Base-by-base conservation (phyloP, 2,797 vertebrate species). In the Coracias cyanogaster region DNA sequence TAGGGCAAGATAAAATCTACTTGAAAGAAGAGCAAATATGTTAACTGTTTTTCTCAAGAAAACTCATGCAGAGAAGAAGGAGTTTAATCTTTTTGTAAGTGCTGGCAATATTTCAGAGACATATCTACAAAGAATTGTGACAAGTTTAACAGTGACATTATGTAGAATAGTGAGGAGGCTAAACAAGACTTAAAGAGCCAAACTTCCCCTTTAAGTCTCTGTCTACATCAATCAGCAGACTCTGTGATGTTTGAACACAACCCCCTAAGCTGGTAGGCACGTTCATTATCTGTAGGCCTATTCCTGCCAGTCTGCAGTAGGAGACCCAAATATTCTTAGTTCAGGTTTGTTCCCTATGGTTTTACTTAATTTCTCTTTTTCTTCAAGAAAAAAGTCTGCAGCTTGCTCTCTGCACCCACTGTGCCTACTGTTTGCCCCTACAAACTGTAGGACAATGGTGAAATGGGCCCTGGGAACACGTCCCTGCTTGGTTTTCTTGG, bases 21-120 rank as follows among this genome's bases (percentile, higher is more conserved):
- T 94, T 93, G 62, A 95, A 94, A 91, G 80, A 86, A 96, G 69
- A 93, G 64, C 80, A 96, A 96, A 96, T 95, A 91, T 25, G 77
- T 91, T 96, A 96, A 94, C 80, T 72, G 82, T 43, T 93, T 93
- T 95, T 43, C 79, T 83, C 86, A 82, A 74, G 85, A 83, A 95
- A 94, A 84, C 37, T 61, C 85, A 70, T 3, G 37, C 91, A 89
- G 81, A 83, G 82, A 90, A 94, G 61, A 60, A 49, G 41, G 79
- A 96, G 51, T 93, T 93, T 91, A 88, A 89, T 94, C 89, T 86
- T 88, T 91, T 77, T 90, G 54, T 84, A 88, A 94, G 76, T n/a
- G 73, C 62, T 84, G 66, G 87, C 66, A 96, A 78, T 70, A 35
- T 89, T 93, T 95, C 91, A 95, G 93, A 94, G 73, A 65, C 0